Evolutionary conservation across 2,888 invertebrate genomes (phyloP).

Genomic region (Ormyrus thymus): DNA sequence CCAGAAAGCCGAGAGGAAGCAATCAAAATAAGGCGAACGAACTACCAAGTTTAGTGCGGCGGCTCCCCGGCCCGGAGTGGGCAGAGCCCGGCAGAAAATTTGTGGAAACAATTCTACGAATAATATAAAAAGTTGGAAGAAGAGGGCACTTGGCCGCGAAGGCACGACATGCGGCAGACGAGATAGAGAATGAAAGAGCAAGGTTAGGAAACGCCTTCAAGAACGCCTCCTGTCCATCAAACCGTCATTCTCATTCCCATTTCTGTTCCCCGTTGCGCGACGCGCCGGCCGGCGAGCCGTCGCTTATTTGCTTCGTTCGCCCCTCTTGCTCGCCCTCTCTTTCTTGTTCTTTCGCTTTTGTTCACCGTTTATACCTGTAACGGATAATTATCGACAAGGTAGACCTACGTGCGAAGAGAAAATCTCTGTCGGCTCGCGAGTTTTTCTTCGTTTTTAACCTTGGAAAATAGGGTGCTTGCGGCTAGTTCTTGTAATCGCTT

Average conservation of each 20-base stretch:
- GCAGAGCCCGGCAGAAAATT: conserved; percentile 45
- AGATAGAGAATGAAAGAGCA: conserved; percentile 55
- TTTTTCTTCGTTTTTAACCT: not conserved
- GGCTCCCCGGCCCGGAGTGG: not conserved
- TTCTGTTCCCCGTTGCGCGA: conserved; percentile 62
- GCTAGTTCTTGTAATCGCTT: too few relatives aligned
- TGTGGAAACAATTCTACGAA: conserved; percentile 52
- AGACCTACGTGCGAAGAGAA: too few relatives aligned
- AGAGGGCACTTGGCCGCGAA: conserved; percentile 6
- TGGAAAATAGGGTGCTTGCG: not conserved
- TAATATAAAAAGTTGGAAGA: conserved; percentile 37
- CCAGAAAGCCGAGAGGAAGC: conserved; percentile 25
- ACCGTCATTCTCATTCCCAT: conserved; percentile 64
- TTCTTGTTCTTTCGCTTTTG: not conserved
- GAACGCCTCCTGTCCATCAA: conserved; percentile 72
- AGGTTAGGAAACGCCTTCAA: conserved; percentile 67
- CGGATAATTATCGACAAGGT: conserved; percentile 38
- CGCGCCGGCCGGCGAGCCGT: conserved; percentile 38
- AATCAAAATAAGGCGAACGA: conserved; percentile 46
- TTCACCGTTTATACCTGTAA: not conserved
- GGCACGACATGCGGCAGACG: conserved; percentile 49
- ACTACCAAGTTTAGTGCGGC: conserved; percentile 22
- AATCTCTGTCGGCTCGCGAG: not conserved
- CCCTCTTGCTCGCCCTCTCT: conserved; percentile 23
- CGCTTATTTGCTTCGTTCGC: conserved; percentile 56